phyloP scores from a whole-genome alignment of 2,113 vertebrate genomes.

The Globicephala melas region DNA sequence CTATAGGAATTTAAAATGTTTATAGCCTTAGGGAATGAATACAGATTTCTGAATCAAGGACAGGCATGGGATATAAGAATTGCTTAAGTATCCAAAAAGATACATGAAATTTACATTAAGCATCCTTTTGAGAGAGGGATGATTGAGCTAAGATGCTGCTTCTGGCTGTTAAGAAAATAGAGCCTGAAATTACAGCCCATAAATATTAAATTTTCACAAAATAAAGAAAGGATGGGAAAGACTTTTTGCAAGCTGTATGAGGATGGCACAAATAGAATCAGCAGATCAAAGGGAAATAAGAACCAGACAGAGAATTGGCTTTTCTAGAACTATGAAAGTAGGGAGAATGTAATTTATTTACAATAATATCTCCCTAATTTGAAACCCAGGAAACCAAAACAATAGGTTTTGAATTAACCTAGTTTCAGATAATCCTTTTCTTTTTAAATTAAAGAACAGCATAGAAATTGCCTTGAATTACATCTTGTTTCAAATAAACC shows the following conservation, averaged over 20 bases:
- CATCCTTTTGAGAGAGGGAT: neutral
- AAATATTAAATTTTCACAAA: slow-evolving; percentile 34
- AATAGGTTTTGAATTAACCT: neutral
- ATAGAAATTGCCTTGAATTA: neutral
- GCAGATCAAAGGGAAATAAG: slow-evolving; percentile 21
- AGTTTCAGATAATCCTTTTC: neutral
- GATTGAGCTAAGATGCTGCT: neutral
- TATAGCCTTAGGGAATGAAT: slow-evolving; percentile 22
- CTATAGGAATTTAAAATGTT: slow-evolving; percentile 41
- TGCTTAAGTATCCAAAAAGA: neutral
- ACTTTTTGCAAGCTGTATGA: neutral
- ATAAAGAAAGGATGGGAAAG: neutral
- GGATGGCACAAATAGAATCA: neutral
- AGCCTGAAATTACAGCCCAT: slow-evolving; percentile 14
- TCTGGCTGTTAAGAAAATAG: slow-evolving; percentile 13
- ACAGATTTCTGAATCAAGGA: slow-evolving; percentile 29
- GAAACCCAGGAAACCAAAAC: neutral
- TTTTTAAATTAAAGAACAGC: neutral
- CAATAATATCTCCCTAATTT: neutral
- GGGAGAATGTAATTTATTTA: slow-evolving; percentile 1
- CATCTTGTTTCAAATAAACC: neutral
- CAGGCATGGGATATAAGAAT: neutral
- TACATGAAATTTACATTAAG: neutral
- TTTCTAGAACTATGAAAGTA: neutral
- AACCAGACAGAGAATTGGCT: neutral